Evolutionary conservation across 2,797 vertebrate genomes (phyloP), one percentile per base, ranked within the genome.

Genomic region (Kryptopterus vitreolus): DNA sequence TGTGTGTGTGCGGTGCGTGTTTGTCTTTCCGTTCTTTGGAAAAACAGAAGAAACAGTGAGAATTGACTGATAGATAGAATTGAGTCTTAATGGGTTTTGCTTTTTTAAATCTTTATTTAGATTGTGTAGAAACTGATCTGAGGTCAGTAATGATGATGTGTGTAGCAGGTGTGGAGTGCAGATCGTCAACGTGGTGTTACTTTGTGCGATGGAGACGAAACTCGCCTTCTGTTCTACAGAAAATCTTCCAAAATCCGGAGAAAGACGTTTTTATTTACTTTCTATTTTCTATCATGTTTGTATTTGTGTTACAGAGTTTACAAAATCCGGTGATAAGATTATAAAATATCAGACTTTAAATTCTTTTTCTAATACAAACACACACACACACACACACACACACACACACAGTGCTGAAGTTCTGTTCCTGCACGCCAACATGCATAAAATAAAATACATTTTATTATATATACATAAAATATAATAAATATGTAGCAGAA

Each of bases 131-230:
- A 72, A 20, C 33, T 46, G 33, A 8, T 81, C 38, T 29, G 55
- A 24, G 52, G 43, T 3, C 43, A 79, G 77, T 84, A 82, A 82
- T 82, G 31, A 46, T 31, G 3, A 63, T 31, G 1, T 57, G n/a
- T 22, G 26, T 62, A 62, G n/a, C 43, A 69, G 66, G 38, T 18
- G 46, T 38, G 29, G 16, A n/a, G 29, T 52, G 4, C n/a, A 52
- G 29, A 24, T 24, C 52, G 55, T n/a, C n/a, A 10, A 29, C 38
- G 52, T 73, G 31, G 1, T 22, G 15, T 35, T 38, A 16, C n/a
- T 6, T 18, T 12, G 13, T 13, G 48, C 53, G 68, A 24, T 3
- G 7, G 11, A 26, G 65, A 3, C 4, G 66, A 18, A 33, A 72
- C 2, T 48, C 11, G 24, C 22, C 26, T 3, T 26, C 12, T 31